Percentiles rank a stretch among this genome's conserved stretches.
phyloP scores from a whole-genome alignment of 2,888 invertebrate genomes.

The Hermaeophaga mercurialis region DNA sequence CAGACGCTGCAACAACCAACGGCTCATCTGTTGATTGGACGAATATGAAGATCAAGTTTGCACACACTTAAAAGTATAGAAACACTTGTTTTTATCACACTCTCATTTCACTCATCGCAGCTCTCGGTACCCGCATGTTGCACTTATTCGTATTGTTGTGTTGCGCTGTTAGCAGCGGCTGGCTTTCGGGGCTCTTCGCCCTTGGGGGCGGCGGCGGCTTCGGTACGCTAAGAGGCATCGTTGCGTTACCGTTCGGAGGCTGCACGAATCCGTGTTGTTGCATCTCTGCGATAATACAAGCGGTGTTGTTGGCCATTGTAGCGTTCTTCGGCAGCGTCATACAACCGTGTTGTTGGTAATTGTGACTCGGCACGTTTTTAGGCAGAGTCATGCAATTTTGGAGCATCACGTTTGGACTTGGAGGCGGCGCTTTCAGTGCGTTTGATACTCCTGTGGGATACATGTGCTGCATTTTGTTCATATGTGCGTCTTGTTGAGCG shows the following conservation, averaged over 20 bases:
- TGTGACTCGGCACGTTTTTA: constrained; percentile 59
- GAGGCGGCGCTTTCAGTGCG: constrained; percentile 65
- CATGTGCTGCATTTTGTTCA: constrained; percentile 61
- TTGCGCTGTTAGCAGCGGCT: constrained; percentile 60
- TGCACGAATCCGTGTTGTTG: constrained; percentile 65
- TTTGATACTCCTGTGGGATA: constrained; percentile 60
- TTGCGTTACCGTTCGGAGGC: constrained; percentile 66
- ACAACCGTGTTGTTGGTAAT: constrained; percentile 51
- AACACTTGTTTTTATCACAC: constrained; percentile 69
- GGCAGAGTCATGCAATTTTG: constrained; percentile 59
- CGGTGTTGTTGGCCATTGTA: constrained; percentile 58
- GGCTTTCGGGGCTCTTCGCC: constrained; percentile 63
- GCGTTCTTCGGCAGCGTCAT: constrained; percentile 68
- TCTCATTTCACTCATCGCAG: constrained; percentile 88
- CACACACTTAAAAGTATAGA: constrained; percentile 30
- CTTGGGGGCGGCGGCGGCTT: constrained; percentile 64
- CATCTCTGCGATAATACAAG: constrained; percentile 63
- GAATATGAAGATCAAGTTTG: constrained; percentile 42
- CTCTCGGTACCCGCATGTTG: constrained; percentile 73
- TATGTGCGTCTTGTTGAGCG: constrained; percentile 61
- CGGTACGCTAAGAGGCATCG: constrained; percentile 63
- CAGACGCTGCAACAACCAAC: constrained; percentile 16
- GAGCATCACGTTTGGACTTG: constrained; percentile 63
- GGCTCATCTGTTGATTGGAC: too few species aligned
- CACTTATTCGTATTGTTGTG: constrained; percentile 57